phyloP scores from a whole-genome alignment of 1,140 invertebrate species.

The Drosophila cardini region DNA sequence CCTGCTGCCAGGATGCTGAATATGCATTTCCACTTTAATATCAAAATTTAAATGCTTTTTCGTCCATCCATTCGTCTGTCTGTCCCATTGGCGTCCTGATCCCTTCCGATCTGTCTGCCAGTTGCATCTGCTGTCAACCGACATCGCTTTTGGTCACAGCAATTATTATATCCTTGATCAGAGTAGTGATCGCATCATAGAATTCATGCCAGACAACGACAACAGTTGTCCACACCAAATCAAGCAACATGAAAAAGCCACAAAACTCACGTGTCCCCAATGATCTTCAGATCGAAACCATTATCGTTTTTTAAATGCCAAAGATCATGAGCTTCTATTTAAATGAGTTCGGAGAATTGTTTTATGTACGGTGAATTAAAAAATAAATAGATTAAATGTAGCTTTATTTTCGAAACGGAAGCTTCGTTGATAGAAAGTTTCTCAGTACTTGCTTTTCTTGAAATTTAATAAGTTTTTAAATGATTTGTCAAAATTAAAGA shows the following conservation, averaged over 20 bases:
- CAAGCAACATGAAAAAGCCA: slow-evolving; percentile 21
- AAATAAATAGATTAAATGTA: no score
- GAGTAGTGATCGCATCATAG: slow-evolving; percentile 24
- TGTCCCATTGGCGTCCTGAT: slow-evolving; percentile 42
- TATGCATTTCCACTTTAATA: slow-evolving; percentile 84
- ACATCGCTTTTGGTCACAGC: slow-evolving; percentile 33
- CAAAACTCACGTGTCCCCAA: slow-evolving; percentile 40
- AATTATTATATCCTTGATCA: slow-evolving; percentile 71
- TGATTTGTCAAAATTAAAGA: no score
- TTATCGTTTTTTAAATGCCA: neutral
- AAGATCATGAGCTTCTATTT: slow-evolving; percentile 6
- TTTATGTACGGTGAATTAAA: neutral
- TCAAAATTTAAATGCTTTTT: slow-evolving; percentile 81
- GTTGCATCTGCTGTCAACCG: slow-evolving; percentile 75
- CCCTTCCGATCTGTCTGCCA: slow-evolving; percentile 68
- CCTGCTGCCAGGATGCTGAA: slow-evolving; percentile 83
- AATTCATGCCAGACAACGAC: slow-evolving; percentile 41
- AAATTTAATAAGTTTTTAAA: no score
- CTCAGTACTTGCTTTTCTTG: no score
- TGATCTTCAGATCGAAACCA: slow-evolving; percentile 7
- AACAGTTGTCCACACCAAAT: slow-evolving; percentile 50
- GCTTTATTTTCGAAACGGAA: no score
- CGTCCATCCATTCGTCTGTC: slow-evolving; percentile 1
- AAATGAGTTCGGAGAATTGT: neutral
- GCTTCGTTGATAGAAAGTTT: no score